Percentiles rank a stretch among this genome's conserved stretches.
These are phyloP conservation scores for Brachyhypopomus occidentalis DNA, from an alignment of 2,113 vertebrate species.

Conservation along the genomic window DNA sequence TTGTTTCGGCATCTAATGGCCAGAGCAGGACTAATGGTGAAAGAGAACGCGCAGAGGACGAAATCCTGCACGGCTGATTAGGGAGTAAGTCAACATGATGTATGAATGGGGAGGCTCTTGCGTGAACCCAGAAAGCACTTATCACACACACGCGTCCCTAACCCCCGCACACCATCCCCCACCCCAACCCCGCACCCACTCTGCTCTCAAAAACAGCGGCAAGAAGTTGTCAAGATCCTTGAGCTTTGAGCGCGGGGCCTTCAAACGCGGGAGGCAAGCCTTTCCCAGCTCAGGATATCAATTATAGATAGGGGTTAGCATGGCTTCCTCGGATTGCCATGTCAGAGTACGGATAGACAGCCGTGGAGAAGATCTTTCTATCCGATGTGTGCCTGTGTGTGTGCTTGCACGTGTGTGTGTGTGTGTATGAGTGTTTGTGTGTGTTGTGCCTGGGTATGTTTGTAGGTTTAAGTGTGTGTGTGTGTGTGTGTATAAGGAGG, in stretches of 20 bases:
- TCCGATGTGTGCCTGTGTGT: constrained; percentile 83
- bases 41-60: neutral
- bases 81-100: constrained; percentile 13
- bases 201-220: constrained; percentile 78
- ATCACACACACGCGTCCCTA: constrained; percentile 16
- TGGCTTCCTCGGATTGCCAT: constrained; percentile 85
- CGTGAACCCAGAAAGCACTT: constrained; percentile 15
- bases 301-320: constrained; percentile 99
- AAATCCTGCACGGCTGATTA: constrained; percentile 10
- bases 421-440: constrained; percentile 34
- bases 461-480: constrained; percentile 65
- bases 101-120: constrained; percentile 9
- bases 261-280: constrained; percentile 91
- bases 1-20: constrained; percentile 17
- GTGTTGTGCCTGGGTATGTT: neutral
- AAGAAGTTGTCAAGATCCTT: constrained; percentile 97
- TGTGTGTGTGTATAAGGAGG: constrained; percentile 37
- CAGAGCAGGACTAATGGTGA: neutral
- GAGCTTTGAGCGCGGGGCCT: constrained; percentile 94
- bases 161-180: constrained; percentile 30
- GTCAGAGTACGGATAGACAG: constrained; percentile 95
- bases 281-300: constrained; percentile 98
- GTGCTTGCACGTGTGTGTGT: constrained; percentile 54
- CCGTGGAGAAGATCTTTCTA: constrained; percentile 97
- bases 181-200: constrained; percentile 32